Base-by-base conservation (phyloP, 2,797 vertebrate genomes). In the Brotogeris chrysoptera region DNA sequence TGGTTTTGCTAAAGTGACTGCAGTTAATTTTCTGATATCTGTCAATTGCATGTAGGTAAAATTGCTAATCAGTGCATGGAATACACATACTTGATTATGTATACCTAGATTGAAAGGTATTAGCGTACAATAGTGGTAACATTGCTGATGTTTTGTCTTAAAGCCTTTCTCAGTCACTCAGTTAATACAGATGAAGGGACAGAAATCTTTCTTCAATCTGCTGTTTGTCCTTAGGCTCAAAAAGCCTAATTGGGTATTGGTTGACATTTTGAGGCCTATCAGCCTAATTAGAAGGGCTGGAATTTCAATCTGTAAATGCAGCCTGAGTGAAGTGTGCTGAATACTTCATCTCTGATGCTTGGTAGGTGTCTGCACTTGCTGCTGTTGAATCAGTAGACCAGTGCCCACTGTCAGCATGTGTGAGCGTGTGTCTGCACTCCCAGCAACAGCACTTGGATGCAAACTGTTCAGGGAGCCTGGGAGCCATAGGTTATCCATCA, bases 361-460 rank as follows among this genome's bases (percentile, higher is more conserved):
- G n/a, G 9, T 74, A 59, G 39, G 16, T 46, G 13, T 77, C 53
- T 59, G 21, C 13, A 8, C 24, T 76, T 12, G 15, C 27, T 85
- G 71, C 27, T 70, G 8, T 38, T 69, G 63, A 38, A 55, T 84
- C 74, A 47, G 2, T 21, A 25, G n/a, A 36, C 16, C 24, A 32
- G 46, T 11, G 28, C 55, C 8, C 0, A 0, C 59, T 74, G 43
- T 19, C 38, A 21, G 47, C 38, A 11, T 1, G 0, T 8, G 21
- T 28, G 32, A 61, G 15, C 4, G 0, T 10, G 5, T 30, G 16
- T 23, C 38, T 30, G 43, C 2, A 0, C 27, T 73, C 24, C 50
- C 24, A 61, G 52, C 74, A 57, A 3, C 0, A 1, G 2, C 34
- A 44, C 39, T 49, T 6, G 7, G 49, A 13, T n/a, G 9, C 34